These are phyloP conservation scores for Sebastes steindachneri DNA, from an alignment of 2,797 vertebrate genomes.

Conservation along the genomic window DNA sequence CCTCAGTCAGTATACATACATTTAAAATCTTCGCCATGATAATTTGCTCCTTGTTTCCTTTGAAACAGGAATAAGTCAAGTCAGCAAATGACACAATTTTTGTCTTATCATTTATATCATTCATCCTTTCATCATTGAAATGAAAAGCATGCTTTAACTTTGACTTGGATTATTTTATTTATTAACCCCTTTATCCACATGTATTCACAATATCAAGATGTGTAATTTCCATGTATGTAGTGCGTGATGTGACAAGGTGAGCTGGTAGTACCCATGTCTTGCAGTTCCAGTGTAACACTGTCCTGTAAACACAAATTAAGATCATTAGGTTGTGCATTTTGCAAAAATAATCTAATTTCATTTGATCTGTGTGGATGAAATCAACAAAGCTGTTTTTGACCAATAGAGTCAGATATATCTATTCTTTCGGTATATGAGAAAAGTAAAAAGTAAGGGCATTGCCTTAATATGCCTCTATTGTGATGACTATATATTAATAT, in stretches of 20 bases:
- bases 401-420: background rate
- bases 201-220: too few species aligned
- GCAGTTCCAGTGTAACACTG: background rate
- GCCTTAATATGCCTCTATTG: background rate
- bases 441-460: background rate
- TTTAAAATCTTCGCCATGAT: background rate
- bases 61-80: background rate
- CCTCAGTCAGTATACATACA: background rate
- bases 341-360: background rate
- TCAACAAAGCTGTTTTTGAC: background rate
- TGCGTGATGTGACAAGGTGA: too few species aligned
- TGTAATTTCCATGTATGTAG: too few species aligned
- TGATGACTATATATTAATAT: slow-evolving; percentile 29
- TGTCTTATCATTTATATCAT: too few species aligned
- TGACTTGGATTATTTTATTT: background rate
- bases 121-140: too few species aligned
- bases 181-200: background rate
- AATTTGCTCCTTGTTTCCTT: background rate
- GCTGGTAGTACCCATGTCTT: too few species aligned
- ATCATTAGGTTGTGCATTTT: background rate
- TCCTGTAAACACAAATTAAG: background rate
- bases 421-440: background rate
- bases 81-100: background rate
- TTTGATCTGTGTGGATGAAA: background rate
- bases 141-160: too few species aligned